These are phyloP conservation scores for Nothoprocta pentlandii DNA, from an alignment of 2,113 vertebrate species.

Conservation along the genomic window DNA sequence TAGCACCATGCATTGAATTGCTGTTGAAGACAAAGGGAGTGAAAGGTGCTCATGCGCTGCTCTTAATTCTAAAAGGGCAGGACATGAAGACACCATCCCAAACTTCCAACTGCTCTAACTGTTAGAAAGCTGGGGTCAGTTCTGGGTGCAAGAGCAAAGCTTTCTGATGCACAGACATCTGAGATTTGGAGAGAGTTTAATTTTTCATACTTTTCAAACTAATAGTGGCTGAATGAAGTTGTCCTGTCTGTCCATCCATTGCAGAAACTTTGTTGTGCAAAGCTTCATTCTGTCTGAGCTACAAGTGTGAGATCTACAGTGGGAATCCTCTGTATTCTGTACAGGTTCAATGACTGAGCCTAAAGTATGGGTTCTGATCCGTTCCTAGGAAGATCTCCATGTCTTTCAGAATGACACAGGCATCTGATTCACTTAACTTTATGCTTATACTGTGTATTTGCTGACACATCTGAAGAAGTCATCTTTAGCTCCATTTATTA, in stretches of 20 bases:
- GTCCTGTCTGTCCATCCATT: background rate
- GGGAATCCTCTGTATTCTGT: background rate
- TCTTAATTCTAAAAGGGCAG: background rate
- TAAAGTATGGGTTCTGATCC: background rate
- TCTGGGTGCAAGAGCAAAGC: background rate
- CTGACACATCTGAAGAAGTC: background rate
- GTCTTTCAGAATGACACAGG: background rate
- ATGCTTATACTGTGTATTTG: background rate
- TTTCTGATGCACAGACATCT: background rate
- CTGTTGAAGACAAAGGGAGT: background rate
- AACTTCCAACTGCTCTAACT: background rate
- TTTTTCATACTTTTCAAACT: background rate
- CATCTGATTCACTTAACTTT: background rate
- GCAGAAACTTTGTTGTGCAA: background rate
- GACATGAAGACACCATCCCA: background rate
- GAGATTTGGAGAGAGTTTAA: background rate
- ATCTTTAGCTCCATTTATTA: background rate
- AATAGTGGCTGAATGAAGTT: background rate
- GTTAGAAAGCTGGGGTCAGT: background rate
- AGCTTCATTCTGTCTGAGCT: background rate
- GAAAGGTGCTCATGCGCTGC: background rate
- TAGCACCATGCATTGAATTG: background rate
- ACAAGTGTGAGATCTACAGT: background rate
- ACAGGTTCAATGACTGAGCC: background rate
- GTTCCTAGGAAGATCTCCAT: background rate